Evolutionary conservation across 2,888 invertebrate species (phyloP).

Genomic region (Thymelicus acteon): DNA sequence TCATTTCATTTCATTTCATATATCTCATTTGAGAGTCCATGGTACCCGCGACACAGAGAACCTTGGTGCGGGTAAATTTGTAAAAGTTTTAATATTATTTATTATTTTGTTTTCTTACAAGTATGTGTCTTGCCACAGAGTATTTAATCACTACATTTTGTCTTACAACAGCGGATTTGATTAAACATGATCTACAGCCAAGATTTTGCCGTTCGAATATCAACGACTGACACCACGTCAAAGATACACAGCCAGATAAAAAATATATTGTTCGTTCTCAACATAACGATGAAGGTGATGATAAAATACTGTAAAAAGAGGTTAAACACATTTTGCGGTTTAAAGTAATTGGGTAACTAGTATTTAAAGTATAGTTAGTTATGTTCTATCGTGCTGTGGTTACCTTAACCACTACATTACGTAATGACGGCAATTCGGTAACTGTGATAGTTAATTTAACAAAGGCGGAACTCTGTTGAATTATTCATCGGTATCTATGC

Average conservation of each 20-base stretch:
- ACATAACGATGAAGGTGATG: background rate
- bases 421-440: conserved; percentile 42
- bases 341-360: conserved; percentile 6
- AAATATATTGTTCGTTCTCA: background rate
- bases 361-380: conserved; percentile 11
- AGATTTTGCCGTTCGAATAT: no score
- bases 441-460: conserved; percentile 40
- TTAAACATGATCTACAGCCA: no score
- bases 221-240: no score
- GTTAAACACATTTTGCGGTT: conserved; percentile 3
- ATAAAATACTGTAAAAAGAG: conserved; percentile 5
- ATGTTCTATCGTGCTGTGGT: conserved; percentile 18
- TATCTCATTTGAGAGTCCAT: no score
- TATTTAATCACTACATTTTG: no score
- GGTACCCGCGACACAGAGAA: no score
- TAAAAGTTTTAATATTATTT: no score
- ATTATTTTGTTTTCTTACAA: no score
- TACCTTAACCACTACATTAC: conserved; percentile 30
- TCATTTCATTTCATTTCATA: no score
- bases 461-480: conserved; percentile 41
- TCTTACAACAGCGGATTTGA: no score
- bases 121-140: no score
- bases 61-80: no score
- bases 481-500: conserved; percentile 9
- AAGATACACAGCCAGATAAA: background rate